Evolutionary conservation across 2,797 vertebrate species (phyloP).

Genomic region (Eurystomus glaucurus): DNA sequence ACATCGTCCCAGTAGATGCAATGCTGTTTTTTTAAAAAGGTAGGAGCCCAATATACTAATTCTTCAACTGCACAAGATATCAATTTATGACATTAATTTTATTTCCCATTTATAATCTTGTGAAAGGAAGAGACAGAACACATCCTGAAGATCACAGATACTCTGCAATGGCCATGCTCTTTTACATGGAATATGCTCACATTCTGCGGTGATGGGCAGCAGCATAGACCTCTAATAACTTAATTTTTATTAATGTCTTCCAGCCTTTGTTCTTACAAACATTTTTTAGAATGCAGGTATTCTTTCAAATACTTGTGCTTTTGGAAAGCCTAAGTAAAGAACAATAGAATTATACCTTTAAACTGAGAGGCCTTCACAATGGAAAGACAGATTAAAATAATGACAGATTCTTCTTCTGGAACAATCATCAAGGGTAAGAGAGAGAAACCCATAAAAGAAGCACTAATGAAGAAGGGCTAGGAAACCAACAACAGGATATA

Average conservation of each 20-base stretch:
- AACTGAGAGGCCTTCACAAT: not conserved
- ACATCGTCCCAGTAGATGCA: not conserved
- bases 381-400: not conserved
- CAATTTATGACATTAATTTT: not conserved
- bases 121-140: not conserved
- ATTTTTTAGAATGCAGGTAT: not conserved
- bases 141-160: not conserved
- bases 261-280: not conserved
- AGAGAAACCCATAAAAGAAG: not conserved
- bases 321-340: not conserved
- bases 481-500: not conserved
- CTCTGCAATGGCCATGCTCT: not conserved
- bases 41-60: not conserved
- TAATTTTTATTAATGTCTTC: not conserved
- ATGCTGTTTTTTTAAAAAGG: not conserved
- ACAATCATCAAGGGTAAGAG: not conserved
- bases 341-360: not conserved
- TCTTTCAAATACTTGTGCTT: not conserved
- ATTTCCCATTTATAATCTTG: not conserved
- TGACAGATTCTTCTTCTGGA: not conserved
- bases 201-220: not conserved
- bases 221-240: not conserved
- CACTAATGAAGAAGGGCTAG: not conserved
- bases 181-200: not conserved
- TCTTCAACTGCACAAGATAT: not conserved